Conservation (phyloP, 1,140 invertebrate species). For the Oedothorax gibbosus region DNA sequence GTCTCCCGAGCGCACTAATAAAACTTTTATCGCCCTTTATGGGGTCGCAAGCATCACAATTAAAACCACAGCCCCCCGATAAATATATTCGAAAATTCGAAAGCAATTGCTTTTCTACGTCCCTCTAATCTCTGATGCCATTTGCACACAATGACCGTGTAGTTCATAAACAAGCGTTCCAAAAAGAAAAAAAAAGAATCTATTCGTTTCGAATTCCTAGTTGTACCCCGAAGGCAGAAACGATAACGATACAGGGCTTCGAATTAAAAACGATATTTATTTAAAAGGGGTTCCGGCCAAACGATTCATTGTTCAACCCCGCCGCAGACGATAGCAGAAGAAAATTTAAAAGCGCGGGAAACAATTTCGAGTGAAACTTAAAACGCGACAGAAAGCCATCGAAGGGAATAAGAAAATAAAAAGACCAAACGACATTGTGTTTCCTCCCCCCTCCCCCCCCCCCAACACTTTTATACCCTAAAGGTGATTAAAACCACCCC, state of each 20-base stretch:
- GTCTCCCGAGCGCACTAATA: slow-evolving; percentile 25
- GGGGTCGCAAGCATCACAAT: slow-evolving; percentile 55
- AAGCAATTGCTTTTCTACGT: slow-evolving; percentile 53
- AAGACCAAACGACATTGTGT: slow-evolving; percentile 50
- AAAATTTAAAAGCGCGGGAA: slow-evolving; percentile 58
- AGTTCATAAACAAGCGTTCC: slow-evolving; percentile 42
- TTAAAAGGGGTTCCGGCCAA: slow-evolving; percentile 47
- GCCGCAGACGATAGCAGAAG: slow-evolving; percentile 57
- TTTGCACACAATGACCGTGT: slow-evolving; percentile 22
- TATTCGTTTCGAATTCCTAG: neutral
- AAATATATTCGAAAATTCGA: slow-evolving; percentile 26
- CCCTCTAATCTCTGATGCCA: slow-evolving; percentile 47
- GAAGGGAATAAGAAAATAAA: slow-evolving; percentile 43
- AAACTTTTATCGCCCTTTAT: slow-evolving; percentile 57
- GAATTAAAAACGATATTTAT: slow-evolving; percentile 59
- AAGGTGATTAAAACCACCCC: slow-evolving; percentile 59
- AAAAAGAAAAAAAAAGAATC: neutral
- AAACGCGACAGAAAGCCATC: neutral
- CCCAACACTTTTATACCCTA: slow-evolving; percentile 48
- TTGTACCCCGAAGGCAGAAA: neutral
- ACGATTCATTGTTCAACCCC: slow-evolving; percentile 52
- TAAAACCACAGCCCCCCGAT: slow-evolving; percentile 43
- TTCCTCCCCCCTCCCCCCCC: neutral
- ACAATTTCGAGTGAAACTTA: slow-evolving; percentile 53
- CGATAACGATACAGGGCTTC: slow-evolving; percentile 50